A percentile compares a stretch with the other conserved stretches of the same genome.
Evolutionary conservation across 2,888 invertebrate genomes (phyloP).

Genomic region (Graphium colonna): DNA sequence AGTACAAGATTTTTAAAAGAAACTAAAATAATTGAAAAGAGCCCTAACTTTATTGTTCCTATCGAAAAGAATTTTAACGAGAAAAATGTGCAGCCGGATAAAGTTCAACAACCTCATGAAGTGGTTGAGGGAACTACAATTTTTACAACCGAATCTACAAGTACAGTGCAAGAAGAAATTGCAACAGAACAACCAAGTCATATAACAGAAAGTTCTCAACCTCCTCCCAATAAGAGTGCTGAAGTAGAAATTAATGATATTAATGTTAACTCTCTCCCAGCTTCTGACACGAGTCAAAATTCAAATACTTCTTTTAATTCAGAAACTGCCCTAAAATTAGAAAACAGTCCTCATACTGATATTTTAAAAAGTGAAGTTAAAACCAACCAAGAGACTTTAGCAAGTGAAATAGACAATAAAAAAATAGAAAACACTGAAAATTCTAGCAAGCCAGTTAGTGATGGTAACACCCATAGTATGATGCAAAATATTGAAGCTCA

Average conservation of each 20-base stretch:
- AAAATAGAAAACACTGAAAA: background rate
- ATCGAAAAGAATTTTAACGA: conserved; percentile 33
- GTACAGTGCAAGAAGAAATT: conserved; percentile 30
- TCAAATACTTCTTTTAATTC: background rate
- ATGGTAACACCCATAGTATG: background rate
- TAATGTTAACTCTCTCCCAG: conserved; percentile 22
- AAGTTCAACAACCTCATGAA: conserved; percentile 64
- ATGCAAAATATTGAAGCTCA: conserved; percentile 14
- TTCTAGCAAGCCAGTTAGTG: conserved; percentile 7
- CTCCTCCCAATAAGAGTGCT: conserved; percentile 25
- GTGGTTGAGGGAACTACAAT: conserved; percentile 86
- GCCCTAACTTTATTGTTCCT: conserved; percentile 54
- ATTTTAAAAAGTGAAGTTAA: background rate
- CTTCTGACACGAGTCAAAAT: background rate
- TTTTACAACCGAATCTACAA: conserved; percentile 52
- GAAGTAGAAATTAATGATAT: conserved; percentile 22
- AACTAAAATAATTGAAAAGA: conserved; percentile 67
- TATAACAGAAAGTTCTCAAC: conserved; percentile 25
- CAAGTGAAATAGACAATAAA: background rate
- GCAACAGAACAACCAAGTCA: conserved; percentile 30
- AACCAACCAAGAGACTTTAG: background rate
- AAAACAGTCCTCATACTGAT: background rate
- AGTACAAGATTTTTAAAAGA: conserved; percentile 81
- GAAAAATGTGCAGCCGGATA: conserved; percentile 53
- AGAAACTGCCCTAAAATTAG: background rate